Percentiles rank a stretch among this genome's conserved stretches.
Evolutionary conservation across 2,888 invertebrate genomes (phyloP).

Genomic region (Thymelicus sylvestris): DNA sequence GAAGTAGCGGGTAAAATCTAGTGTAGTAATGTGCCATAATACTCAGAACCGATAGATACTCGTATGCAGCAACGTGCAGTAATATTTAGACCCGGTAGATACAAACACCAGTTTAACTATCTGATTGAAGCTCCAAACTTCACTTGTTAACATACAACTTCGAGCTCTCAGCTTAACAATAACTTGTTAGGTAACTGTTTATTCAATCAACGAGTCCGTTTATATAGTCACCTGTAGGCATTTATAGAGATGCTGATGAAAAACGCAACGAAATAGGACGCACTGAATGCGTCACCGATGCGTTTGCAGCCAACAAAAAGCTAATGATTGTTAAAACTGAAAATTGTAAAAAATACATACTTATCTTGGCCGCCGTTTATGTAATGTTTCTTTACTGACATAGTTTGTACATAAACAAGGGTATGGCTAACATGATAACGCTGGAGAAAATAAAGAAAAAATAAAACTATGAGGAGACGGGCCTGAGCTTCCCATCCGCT

Average conservation of each 20-base stretch:
- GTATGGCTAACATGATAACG: neutral
- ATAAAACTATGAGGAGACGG: neutral
- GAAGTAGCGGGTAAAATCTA: too few relatives aligned
- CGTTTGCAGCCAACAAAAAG: too few relatives aligned
- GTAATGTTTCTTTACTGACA: neutral
- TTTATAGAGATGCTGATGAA: neutral
- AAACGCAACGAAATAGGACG: too few relatives aligned
- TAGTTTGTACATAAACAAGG: neutral
- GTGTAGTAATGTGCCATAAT: too few relatives aligned
- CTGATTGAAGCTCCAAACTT: conserved; percentile 24
- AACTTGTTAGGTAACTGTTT: conserved; percentile 3
- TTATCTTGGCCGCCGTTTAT: too few relatives aligned
- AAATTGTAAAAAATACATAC: too few relatives aligned
- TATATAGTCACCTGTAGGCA: neutral
- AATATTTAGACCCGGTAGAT: too few relatives aligned
- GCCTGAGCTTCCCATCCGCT: neutral
- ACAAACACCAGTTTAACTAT: neutral
- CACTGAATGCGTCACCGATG: too few relatives aligned
- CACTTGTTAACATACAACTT: conserved; percentile 15
- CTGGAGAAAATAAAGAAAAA: neutral
- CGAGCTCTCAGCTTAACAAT: neutral
- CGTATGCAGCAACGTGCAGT: too few relatives aligned
- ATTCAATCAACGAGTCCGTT: neutral
- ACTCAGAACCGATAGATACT: too few relatives aligned
- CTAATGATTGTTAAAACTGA: too few relatives aligned